phyloP scores from a whole-genome alignment of 2,797 vertebrate genomes.

The Lates japonicus region DNA sequence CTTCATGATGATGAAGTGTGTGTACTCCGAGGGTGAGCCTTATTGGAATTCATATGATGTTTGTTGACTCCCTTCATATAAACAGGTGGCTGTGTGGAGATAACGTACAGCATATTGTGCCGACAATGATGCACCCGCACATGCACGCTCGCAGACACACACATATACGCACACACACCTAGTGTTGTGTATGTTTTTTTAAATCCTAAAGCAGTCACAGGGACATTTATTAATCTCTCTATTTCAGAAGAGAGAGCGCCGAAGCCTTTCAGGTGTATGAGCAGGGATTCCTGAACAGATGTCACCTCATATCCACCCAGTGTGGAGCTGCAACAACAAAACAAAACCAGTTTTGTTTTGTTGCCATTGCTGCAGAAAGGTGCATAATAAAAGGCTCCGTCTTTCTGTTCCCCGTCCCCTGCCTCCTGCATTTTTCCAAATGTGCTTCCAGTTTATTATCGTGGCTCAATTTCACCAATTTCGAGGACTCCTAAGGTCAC shows the following conservation, averaged over 20 bases:
- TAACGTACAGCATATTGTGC: constrained; percentile 74
- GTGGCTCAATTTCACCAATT: constrained; percentile 37
- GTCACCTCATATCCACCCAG: constrained; percentile 56
- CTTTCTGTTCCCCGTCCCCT: constrained; percentile 10
- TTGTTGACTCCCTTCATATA: constrained; percentile 81
- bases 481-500: constrained; percentile 28
- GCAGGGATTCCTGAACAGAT: constrained; percentile 73
- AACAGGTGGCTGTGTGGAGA: constrained; percentile 84
- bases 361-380: constrained; percentile 43
- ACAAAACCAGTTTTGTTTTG: constrained; percentile 61
- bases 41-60: constrained; percentile 83
- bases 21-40: constrained; percentile 73
- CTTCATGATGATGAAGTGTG: constrained; percentile 71
- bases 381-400: constrained; percentile 43
- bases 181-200: constrained; percentile 41
- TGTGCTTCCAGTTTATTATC: constrained; percentile 30
- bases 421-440: constrained; percentile 17
- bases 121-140: constrained; percentile 42
- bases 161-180: constrained; percentile 13
- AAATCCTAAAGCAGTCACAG: constrained; percentile 68
- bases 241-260: constrained; percentile 65
- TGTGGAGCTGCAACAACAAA: constrained; percentile 55
- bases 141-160: neutral
- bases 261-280: constrained; percentile 73
- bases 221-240: constrained; percentile 80